Conservation (phyloP, 2,113 vertebrate genomes). For the Fukomys damarensis region DNA sequence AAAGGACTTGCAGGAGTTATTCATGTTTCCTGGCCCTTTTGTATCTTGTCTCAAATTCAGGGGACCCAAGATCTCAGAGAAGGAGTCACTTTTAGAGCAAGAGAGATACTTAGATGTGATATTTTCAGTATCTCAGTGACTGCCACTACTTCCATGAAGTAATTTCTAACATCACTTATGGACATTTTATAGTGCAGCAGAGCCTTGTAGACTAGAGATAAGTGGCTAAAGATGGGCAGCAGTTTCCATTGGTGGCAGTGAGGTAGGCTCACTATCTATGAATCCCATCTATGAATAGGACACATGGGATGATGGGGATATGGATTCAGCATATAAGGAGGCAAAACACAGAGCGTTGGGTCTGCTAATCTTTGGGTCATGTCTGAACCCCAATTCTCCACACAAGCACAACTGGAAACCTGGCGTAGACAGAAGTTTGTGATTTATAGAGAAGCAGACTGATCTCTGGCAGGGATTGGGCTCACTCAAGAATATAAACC, state of each 20-base stretch:
- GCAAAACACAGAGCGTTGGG: neutral
- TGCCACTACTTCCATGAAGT: neutral
- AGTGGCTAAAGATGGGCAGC: neutral
- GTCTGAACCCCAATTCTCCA: neutral
- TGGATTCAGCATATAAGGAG: neutral
- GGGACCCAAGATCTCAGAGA: neutral
- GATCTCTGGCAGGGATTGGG: neutral
- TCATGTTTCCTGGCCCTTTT: neutral
- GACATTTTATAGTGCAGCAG: neutral
- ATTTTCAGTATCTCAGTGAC: neutral
- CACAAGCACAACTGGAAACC: neutral
- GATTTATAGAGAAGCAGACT: neutral
- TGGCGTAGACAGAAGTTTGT: neutral
- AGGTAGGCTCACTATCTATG: neutral
- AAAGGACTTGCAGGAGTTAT: neutral
- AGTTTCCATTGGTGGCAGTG: neutral
- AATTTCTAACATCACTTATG: neutral
- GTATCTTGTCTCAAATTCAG: neutral
- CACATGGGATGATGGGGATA: neutral
- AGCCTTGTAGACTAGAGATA: neutral
- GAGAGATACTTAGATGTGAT: neutral
- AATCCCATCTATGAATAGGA: neutral
- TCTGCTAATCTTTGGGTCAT: no score
- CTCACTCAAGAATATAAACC: neutral
- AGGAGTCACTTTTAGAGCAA: neutral